A percentile compares a stretch with the other conserved stretches of the same genome.
Evolutionary conservation across 2,888 invertebrate species (phyloP).

Genomic region (Sarcophaga caerulescens): DNA sequence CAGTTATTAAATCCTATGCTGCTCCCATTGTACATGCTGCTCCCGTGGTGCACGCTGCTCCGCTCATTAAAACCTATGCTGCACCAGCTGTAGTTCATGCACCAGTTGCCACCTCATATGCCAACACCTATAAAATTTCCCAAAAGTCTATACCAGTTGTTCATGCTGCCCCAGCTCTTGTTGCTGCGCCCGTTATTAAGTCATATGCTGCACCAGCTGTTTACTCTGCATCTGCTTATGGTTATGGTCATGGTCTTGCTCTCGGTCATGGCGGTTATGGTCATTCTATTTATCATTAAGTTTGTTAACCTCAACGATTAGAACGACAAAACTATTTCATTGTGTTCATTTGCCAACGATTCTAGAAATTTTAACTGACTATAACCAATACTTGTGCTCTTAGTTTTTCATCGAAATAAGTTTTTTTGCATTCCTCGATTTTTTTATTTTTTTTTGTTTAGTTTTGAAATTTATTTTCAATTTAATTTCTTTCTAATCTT

Average conservation of each 20-base stretch:
- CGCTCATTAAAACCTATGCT: conserved; percentile 76
- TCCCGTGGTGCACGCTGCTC: conserved; percentile 73
- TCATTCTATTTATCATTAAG: conserved; percentile 75
- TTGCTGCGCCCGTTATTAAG: conserved; percentile 73
- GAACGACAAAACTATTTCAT: conserved; percentile 3
- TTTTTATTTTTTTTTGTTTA: no score
- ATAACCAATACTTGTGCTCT: conserved; percentile 28
- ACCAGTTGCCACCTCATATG: conserved; percentile 79
- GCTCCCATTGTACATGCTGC: conserved; percentile 74
- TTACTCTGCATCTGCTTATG: conserved; percentile 64
- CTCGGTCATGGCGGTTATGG: conserved; percentile 68
- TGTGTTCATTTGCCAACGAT: conserved; percentile 50
- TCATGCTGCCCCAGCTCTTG: conserved; percentile 77
- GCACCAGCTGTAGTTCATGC: conserved; percentile 76
- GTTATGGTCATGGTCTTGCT: conserved; percentile 69
- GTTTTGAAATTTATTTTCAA: conserved; percentile 18
- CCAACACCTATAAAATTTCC: conserved; percentile 80
- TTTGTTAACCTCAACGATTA: neutral
- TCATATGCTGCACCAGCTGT: conserved; percentile 77
- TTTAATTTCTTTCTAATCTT: conserved; percentile 22
- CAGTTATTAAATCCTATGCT: conserved; percentile 67
- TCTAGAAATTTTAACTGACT: conserved; percentile 40
- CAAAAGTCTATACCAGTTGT: conserved; percentile 78
- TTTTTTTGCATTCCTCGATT: no score
- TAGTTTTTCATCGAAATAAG: conserved; percentile 3